Percentiles rank a stretch among this genome's conserved stretches.
These are phyloP conservation scores for Oasisia sp. DNA, from an alignment of 2,888 invertebrate species.

Conservation along the genomic window DNA sequence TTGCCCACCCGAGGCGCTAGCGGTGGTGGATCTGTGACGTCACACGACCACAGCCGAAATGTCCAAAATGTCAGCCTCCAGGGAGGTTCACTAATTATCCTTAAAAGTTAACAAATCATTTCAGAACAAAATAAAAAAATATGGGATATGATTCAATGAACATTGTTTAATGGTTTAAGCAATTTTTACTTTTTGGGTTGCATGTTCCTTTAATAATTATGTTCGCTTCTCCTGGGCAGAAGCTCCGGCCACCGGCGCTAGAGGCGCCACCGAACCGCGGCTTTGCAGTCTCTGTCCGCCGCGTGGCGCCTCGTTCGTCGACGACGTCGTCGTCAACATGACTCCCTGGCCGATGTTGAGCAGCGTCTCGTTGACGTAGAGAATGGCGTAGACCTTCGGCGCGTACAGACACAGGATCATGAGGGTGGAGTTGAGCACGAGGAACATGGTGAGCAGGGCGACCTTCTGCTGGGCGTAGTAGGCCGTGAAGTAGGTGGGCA, in stretches of 20 bases:
- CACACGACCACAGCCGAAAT: too few species aligned
- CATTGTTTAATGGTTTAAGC: too few species aligned
- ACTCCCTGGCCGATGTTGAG: slow-evolving; percentile 10
- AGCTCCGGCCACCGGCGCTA: not conserved
- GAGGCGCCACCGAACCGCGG: not conserved
- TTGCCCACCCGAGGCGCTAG: too few species aligned
- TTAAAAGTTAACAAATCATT: too few species aligned
- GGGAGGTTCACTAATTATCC: too few species aligned
- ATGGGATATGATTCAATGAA: too few species aligned
- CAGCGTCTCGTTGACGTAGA: slow-evolving; percentile 38
- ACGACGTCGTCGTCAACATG: slow-evolving; percentile 1
- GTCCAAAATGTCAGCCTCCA: too few species aligned
- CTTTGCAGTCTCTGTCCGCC: not conserved
- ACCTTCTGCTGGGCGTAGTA: slow-evolving; percentile 36
- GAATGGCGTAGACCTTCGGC: slow-evolving; percentile 48
- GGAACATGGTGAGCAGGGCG: slow-evolving; percentile 41
- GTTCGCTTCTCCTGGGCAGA: not conserved
- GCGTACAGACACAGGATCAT: slow-evolving; percentile 51
- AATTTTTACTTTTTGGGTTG: too few species aligned
- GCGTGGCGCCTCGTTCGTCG: not conserved
- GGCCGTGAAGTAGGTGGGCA: slow-evolving; percentile 37
- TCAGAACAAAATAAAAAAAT: too few species aligned
- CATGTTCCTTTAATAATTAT: too few species aligned
- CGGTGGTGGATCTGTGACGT: too few species aligned
- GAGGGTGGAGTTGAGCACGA: slow-evolving; percentile 50